Conservation (phyloP, 2,797 vertebrate genomes). For the Rhodeus uyekii region DNA sequence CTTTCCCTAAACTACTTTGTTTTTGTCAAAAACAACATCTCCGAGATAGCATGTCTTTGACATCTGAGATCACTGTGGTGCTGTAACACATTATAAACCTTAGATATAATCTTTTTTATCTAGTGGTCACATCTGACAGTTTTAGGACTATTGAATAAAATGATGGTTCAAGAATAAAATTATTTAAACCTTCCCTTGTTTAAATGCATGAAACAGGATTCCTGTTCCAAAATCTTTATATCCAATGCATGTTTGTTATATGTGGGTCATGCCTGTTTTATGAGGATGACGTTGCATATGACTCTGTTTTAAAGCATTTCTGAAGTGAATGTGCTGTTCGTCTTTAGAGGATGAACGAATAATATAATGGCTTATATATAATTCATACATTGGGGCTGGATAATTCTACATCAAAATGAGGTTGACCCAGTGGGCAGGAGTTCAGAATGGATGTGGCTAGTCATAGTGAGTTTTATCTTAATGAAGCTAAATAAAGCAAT, state of each 20-base stretch:
- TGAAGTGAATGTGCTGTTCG: not conserved
- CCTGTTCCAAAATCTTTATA: not conserved
- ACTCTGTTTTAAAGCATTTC: not conserved
- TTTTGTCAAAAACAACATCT: not conserved
- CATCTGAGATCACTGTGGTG: not conserved
- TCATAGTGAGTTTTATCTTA: constrained; percentile 23
- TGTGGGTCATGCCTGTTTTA: constrained; percentile 15
- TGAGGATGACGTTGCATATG: constrained; percentile 8
- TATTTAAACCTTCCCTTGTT: not conserved
- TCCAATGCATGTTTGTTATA: not conserved
- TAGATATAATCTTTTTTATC: not conserved
- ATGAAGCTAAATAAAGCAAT: constrained; percentile 45
- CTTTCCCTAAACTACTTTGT: not conserved
- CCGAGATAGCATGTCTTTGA: not conserved
- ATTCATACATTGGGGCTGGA: not conserved
- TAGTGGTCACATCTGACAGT: not conserved
- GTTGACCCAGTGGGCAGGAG: constrained; percentile 14
- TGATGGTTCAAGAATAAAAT: not conserved
- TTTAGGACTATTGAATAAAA: not conserved
- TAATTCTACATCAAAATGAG: not conserved
- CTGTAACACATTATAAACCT: not conserved
- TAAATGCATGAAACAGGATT: constrained; percentile 13
- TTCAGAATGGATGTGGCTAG: constrained; percentile 9
- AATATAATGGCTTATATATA: constrained; percentile 17
- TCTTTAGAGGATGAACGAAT: constrained; percentile 5